A percentile compares a stretch with the other conserved stretches of the same genome.
Conservation (phyloP, 2,113 vertebrate genomes). For the Epinephelus moara region DNA sequence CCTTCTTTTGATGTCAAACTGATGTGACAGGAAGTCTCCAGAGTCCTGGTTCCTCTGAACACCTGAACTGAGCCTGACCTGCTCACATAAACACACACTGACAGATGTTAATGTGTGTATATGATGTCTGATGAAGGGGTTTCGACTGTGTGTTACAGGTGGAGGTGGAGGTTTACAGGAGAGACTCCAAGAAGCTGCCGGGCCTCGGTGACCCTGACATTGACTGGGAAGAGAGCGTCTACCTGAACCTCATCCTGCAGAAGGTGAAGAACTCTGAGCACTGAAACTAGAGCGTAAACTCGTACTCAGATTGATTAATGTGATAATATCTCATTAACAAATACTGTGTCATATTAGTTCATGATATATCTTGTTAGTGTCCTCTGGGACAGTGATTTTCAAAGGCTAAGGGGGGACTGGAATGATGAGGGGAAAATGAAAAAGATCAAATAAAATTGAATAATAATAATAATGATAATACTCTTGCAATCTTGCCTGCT, state of each 20-base stretch:
- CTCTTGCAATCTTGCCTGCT: too few species aligned
- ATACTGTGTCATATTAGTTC: too few species aligned
- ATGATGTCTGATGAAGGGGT: neutral
- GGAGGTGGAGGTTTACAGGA: conserved; percentile 97
- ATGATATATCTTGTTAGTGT: too few species aligned
- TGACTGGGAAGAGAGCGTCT: conserved; percentile 99
- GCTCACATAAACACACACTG: neutral
- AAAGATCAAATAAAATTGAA: too few species aligned
- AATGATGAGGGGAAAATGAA: too few species aligned
- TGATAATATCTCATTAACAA: too few species aligned
- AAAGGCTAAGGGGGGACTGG: too few species aligned
- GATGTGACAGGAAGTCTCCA: neutral
- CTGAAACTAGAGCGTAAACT: too few species aligned
- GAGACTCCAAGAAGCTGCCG: conserved; percentile 98
- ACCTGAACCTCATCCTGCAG: conserved; percentile 97
- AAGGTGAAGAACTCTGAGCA: conserved; percentile 84
- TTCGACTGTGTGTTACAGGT: conserved; percentile 82
- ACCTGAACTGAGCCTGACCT: neutral
- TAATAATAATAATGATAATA: too few species aligned
- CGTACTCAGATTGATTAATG: too few species aligned
- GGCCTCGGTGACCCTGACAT: conserved; percentile 97
- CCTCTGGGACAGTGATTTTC: too few species aligned
- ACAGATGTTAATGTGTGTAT: neutral
- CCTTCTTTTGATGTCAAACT: neutral
- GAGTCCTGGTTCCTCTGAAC: neutral